Conservation (phyloP, 1,140 invertebrate genomes). For the Drosophila bifasciata region DNA sequence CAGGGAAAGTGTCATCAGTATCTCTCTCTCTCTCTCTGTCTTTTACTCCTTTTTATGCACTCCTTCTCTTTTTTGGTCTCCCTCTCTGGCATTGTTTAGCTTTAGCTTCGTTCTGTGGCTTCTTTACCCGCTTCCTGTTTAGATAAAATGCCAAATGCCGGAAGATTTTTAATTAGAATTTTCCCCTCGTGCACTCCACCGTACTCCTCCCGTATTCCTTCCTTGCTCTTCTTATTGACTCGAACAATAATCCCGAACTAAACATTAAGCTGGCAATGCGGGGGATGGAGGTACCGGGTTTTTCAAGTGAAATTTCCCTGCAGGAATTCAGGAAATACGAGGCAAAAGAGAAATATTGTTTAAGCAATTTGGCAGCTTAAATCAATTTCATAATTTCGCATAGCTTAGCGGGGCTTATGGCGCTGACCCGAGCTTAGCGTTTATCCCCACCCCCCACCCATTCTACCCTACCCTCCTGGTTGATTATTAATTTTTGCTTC, state of each 20-base stretch:
- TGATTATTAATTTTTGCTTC: constrained; percentile 30
- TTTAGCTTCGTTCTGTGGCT: constrained; percentile 20
- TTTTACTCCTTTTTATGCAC: constrained; percentile 19
- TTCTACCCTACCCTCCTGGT: constrained; percentile 10
- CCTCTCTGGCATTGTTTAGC: constrained; percentile 9
- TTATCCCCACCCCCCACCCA: not conserved
- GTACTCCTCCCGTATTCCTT: not conserved
- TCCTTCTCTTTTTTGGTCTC: constrained; percentile 4
- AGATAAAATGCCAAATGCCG: constrained; percentile 77
- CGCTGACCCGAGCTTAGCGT: constrained; percentile 17
- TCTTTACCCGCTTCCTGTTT: constrained; percentile 58
- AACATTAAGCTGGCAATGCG: constrained; percentile 1
- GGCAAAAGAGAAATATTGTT: constrained; percentile 33
- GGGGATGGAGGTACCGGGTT: no score
- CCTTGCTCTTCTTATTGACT: constrained; percentile 55
- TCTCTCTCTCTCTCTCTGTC: constrained; percentile 18
- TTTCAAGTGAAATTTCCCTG: constrained; percentile 42
- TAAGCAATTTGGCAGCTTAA: constrained; percentile 61
- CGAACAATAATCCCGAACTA: constrained; percentile 58
- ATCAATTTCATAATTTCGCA: constrained; percentile 72
- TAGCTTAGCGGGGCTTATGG: constrained; percentile 43
- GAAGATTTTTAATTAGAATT: constrained; percentile 82
- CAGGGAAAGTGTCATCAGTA: constrained; percentile 67
- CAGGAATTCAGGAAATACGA: no score
- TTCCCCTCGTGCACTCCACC: constrained; percentile 24